Percentiles rank a stretch among this genome's conserved stretches.
Evolutionary conservation across 2,888 invertebrate genomes (phyloP).

Genomic region (Chesias legatella): DNA sequence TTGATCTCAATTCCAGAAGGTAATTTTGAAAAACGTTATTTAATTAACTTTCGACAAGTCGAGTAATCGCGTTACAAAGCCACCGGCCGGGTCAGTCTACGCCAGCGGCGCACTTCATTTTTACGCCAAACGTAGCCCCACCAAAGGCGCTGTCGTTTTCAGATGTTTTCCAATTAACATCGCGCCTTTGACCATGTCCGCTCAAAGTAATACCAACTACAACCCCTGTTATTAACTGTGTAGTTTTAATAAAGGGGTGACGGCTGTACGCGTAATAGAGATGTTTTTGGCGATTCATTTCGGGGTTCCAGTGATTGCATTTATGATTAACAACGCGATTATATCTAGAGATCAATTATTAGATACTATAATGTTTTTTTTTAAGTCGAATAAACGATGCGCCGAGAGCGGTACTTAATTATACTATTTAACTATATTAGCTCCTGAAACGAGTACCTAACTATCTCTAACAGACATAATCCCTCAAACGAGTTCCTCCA

Average conservation of each 20-base stretch:
- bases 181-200: constrained; percentile 71
- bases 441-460: no score
- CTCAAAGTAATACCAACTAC: constrained; percentile 59
- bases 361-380: background rate
- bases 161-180: constrained; percentile 79
- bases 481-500: constrained; percentile 6
- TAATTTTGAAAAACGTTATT: constrained; percentile 80
- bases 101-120: constrained; percentile 67
- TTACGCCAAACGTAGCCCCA: constrained; percentile 68
- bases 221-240: constrained; percentile 59
- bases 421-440: no score
- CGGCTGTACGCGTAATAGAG: constrained; percentile 47
- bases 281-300: constrained; percentile 38
- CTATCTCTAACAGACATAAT: background rate
- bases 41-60: constrained; percentile 81
- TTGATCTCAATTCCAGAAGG: constrained; percentile 71
- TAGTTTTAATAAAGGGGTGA: constrained; percentile 59
- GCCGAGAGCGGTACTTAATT: no score
- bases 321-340: constrained; percentile 7
- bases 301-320: constrained; percentile 14
- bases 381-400: background rate
- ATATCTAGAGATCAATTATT: background rate
- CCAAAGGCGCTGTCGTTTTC: constrained; percentile 76
- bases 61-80: constrained; percentile 79
- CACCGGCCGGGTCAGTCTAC: constrained; percentile 72